phyloP scores from a whole-genome alignment of 2,888 invertebrate species.

The Drosophila mimica region DNA sequence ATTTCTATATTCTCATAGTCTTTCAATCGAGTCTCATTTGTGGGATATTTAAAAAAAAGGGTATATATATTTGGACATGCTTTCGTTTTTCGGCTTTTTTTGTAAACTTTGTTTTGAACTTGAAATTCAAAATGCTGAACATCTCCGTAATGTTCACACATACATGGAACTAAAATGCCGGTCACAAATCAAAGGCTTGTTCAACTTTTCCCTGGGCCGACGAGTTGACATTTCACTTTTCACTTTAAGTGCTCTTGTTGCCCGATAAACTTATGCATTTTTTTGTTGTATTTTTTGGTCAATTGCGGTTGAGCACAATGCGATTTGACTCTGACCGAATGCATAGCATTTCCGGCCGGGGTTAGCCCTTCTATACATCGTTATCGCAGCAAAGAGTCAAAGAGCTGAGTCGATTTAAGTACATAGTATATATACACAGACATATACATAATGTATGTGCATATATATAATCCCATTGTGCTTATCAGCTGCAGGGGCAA shows the following conservation, averaged over 20 bases:
- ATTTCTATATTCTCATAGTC: neutral
- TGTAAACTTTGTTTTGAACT: slow-evolving; percentile 69
- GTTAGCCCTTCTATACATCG: slow-evolving; percentile 40
- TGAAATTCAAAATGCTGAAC: slow-evolving; percentile 59
- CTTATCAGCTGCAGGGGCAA: slow-evolving; percentile 44
- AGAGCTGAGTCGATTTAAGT: slow-evolving; percentile 2
- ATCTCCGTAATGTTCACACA: slow-evolving; percentile 55
- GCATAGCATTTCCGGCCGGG: slow-evolving; percentile 48
- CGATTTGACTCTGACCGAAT: slow-evolving; percentile 17
- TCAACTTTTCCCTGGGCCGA: slow-evolving; percentile 59
- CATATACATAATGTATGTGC: neutral
- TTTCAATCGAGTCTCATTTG: neutral
- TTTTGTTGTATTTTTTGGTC: slow-evolving; percentile 34
- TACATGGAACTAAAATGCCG: slow-evolving; percentile 35
- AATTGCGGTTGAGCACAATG: slow-evolving; percentile 28
- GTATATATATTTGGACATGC: slow-evolving; percentile 28
- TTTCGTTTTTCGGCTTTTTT: slow-evolving; percentile 46
- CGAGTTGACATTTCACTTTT: slow-evolving; percentile 76
- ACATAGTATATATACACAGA: neutral
- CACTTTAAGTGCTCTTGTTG: slow-evolving; percentile 70
- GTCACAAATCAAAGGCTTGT: slow-evolving; percentile 70
- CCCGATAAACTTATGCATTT: slow-evolving; percentile 59
- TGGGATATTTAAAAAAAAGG: slow-evolving; percentile 3
- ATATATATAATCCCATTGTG: slow-evolving; percentile 6
- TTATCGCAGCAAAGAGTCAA: slow-evolving; percentile 39